phyloP scores from a whole-genome alignment of 2,113 vertebrate genomes.

The Ameiurus melas region DNA sequence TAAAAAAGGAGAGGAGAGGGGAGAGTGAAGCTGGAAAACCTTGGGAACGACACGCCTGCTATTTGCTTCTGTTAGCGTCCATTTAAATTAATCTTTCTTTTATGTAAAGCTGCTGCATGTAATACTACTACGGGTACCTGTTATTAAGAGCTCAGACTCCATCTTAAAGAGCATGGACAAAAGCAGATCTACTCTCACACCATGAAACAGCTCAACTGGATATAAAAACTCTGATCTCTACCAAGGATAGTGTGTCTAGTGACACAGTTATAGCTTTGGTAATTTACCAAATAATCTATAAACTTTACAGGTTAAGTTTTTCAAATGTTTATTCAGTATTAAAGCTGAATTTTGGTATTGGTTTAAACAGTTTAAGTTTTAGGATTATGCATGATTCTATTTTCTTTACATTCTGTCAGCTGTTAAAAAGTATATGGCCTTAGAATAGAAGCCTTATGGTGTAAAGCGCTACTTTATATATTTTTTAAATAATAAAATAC shows the following conservation, averaged over 20 bases:
- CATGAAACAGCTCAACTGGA: not conserved
- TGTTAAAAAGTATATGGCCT: not conserved
- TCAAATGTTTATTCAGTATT: not conserved
- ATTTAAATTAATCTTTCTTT: not conserved
- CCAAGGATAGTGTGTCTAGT: not conserved
- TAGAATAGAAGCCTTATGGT: not conserved
- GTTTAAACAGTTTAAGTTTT: not conserved
- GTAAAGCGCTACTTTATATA: not conserved
- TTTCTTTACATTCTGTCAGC: not conserved
- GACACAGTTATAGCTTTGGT: not conserved
- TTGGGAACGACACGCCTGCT: not conserved
- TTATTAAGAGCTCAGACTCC: not conserved
- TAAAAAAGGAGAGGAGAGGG: not conserved
- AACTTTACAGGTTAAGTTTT: not conserved
- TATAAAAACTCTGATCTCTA: constrained; percentile 15
- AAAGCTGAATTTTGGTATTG: not conserved
- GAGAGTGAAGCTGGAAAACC: not conserved
- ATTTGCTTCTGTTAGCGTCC: not conserved
- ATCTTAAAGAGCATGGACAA: constrained; percentile 10
- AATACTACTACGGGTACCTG: not conserved
- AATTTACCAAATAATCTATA: not conserved
- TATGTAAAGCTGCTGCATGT: not conserved
- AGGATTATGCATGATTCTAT: not conserved
- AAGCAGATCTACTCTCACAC: constrained; percentile 20
- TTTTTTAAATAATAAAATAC: not conserved